Base-by-base conservation (phyloP, 2,797 vertebrate species). In the Poeciliopsis presidionis region DNA sequence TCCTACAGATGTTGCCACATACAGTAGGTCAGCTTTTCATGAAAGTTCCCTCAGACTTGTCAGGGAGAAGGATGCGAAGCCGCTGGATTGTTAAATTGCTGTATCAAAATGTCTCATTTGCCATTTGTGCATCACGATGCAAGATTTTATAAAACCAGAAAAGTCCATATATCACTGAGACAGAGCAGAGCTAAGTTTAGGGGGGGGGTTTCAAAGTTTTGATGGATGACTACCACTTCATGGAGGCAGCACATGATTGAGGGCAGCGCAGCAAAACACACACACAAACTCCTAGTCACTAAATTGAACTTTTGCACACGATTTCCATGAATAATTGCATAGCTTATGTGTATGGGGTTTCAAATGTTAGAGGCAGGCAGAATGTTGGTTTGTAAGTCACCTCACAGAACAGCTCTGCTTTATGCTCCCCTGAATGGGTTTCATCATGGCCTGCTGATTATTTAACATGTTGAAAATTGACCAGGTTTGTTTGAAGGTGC, bases 161-260 rank as follows among this genome's bases (percentile, higher is more conserved):
- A 43, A 22, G 47, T 69, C 47, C 63, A 76, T 53, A 69, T 9
- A 76, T 39, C 63, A 69, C 2, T 2, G 25, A 76, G 63, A 41
- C 75, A 69, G 47, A 46, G 53, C 30, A 43, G 57, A 75, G 73
- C 55, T 75, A 75, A 47, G 73, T 75, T 75, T 46, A 47, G 73
- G 20, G 20, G 49, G 49, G 18, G 55, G 45, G 30, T 33, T 63
- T 46, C 41, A 61, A 75, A 75, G 73, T 75, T 75, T 75, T 75
- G 73, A 75, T 75, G 73, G 73, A 75, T 75, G 73, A 75, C 73
- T 63, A 74, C 73, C 55, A 74, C 57, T 74, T 61, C 46, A 75
- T 61, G 57, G 73, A 46, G 55, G 73, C 73, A 75, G 55, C 16
- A 33, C 33, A 61, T 74, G 73, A 74, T 74, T 74, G 74, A 49